phyloP scores from a whole-genome alignment of 2,113 vertebrate genomes.

The Gopherus evgoodei region DNA sequence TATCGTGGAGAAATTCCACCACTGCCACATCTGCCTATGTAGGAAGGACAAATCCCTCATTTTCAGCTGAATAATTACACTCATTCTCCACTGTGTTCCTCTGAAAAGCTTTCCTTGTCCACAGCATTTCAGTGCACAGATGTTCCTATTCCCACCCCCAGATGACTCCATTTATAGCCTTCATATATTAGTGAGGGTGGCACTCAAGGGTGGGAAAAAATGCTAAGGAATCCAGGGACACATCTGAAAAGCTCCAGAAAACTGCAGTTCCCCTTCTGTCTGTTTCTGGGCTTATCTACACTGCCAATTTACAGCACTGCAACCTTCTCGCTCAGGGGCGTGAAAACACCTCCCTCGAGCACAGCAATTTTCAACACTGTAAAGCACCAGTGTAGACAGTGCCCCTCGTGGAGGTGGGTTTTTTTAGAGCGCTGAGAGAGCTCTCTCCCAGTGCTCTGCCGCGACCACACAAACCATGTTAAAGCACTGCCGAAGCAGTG shows the following conservation, averaged over 20 bases:
- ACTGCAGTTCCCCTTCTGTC: neutral
- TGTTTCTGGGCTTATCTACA: neutral
- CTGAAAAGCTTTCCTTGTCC: neutral
- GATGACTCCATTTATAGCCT: neutral
- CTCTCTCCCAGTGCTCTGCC: too few relatives aligned
- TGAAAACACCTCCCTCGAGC: too few relatives aligned
- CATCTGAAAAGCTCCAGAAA: neutral
- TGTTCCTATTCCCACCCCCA: neutral
- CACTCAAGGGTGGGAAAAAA: neutral
- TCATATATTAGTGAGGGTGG: neutral
- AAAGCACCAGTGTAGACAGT: too few relatives aligned
- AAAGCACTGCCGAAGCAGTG: too few relatives aligned
- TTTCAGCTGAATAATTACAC: neutral
- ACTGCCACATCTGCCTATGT: neutral
- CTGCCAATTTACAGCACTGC: too few relatives aligned
- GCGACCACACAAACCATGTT: too few relatives aligned
- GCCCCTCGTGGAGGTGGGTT: too few relatives aligned
- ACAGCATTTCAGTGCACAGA: neutral
- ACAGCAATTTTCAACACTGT: too few relatives aligned
- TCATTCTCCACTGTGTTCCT: neutral
- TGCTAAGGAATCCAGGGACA: neutral
- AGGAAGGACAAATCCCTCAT: neutral
- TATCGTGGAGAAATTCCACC: neutral
- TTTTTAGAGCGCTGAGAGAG: too few relatives aligned
- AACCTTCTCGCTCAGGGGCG: too few relatives aligned